phyloP scores from a whole-genome alignment of 2,888 invertebrate genomes.

The Acholoe squamosa region DNA sequence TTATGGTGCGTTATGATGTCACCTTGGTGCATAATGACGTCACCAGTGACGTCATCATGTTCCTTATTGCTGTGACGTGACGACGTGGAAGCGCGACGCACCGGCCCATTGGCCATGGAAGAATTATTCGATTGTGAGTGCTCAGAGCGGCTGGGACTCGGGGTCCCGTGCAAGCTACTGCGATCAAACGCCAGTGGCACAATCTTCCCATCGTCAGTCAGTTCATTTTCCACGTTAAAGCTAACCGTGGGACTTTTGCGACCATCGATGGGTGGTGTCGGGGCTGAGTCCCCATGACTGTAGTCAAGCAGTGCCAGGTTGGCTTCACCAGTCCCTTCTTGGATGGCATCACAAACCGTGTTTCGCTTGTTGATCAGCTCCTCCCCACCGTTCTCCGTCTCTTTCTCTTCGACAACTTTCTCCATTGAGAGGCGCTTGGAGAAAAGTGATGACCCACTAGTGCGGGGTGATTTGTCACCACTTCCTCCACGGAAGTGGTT shows the following conservation, averaged over 20 bases:
- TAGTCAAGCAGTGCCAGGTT: slow-evolving; percentile 49
- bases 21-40: slow-evolving; percentile 40
- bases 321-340: slow-evolving; percentile 38
- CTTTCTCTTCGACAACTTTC: slow-evolving; percentile 52
- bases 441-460: slow-evolving; percentile 19
- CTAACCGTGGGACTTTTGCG: background rate
- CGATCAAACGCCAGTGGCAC: background rate
- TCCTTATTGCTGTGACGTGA: slow-evolving; percentile 51
- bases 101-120: slow-evolving; percentile 55
- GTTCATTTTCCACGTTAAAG: slow-evolving; percentile 42
- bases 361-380: slow-evolving; percentile 22
- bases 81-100: slow-evolving; percentile 49
- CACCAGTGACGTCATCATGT: background rate
- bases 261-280: background rate
- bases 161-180: background rate
- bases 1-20: slow-evolving; percentile 25
- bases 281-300: background rate
- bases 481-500: slow-evolving; percentile 45
- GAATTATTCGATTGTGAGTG: background rate
- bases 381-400: slow-evolving; percentile 49
- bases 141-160: slow-evolving; percentile 45
- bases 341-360: background rate
- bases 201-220: background rate
- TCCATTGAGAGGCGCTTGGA: slow-evolving; percentile 57
- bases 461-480: slow-evolving; percentile 39